Evolutionary conservation across 2,113 vertebrate genomes (phyloP), one percentile per base, ranked within the genome.

Genomic region (Trematomus loennbergii): DNA sequence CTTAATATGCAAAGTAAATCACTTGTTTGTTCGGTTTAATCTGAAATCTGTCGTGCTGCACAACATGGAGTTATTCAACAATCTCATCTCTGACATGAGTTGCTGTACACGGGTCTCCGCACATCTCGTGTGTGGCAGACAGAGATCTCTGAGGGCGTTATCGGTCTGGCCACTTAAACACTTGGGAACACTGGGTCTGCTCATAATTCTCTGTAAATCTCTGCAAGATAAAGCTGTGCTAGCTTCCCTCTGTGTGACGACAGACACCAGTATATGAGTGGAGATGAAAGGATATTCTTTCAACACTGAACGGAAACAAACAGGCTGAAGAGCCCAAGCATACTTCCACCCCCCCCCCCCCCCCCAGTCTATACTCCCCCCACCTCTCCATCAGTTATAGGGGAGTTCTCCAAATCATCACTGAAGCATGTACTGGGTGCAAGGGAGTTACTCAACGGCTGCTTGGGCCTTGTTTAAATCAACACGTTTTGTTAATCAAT

Each of bases 251-350:
- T 72, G 81, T 90, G 88, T 86, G 75, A 90, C 61, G 64, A 88
- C 84, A 89, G 79, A 90, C 72, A 88, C 85, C 87, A 83, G 86
- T 82, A 88, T 81, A 81, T 75, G 72, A 78, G 84, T 1, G 3
- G 54, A 94, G 84, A 92, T 92, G 69, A 92, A 92, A 91, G 87
- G 88, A 87, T 87, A 78, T 78, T 78, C 84, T 91, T 85, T 90
- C 87, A 86, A 81, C 86, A 45, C 82, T 66, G 63, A 88, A 88
- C 75, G 82, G 89, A 93, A 93, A 91, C 87, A 92, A 92, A 94
- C 89, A 85, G 64, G 64, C 78, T 60, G 55, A 73, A 71, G 80
- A 82, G 87, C 66, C 68, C 45, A 61, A 80, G 76, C 55, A 5
- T 76, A 73, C 54, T 72, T 87, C 22, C 33, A 48, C 48, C 65